Percentiles rank a stretch among this genome's conserved stretches.
Evolutionary conservation across 2,888 invertebrate species (phyloP).

Genomic region (Calameuta idolon): DNA sequence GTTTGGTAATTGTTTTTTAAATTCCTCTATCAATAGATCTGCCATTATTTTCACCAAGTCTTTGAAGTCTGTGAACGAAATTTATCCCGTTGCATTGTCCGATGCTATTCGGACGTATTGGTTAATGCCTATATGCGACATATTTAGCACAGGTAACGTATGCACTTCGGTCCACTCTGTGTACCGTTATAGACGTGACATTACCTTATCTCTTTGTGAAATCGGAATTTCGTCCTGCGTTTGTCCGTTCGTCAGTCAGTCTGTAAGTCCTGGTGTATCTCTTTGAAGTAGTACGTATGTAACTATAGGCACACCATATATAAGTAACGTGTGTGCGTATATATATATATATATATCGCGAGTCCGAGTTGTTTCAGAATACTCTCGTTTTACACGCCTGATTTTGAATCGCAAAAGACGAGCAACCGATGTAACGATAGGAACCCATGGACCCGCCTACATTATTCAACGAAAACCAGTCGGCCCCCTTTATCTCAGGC

Average conservation of each 20-base stretch:
- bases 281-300: background rate
- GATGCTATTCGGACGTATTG: background rate
- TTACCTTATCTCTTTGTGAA: conserved; percentile 50
- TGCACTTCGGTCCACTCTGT: conserved; percentile 23
- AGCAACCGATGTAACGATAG: conserved; percentile 35
- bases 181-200: conserved; percentile 48
- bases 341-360: background rate
- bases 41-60: background rate
- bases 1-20: background rate
- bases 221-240: conserved; percentile 42
- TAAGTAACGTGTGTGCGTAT: background rate
- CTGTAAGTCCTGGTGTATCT: conserved; percentile 34
- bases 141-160: background rate
- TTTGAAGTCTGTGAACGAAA: background rate
- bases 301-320: background rate
- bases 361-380: background rate
- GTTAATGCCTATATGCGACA: background rate
- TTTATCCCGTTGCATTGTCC: too few species aligned
- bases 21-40: background rate
- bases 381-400: conserved; percentile 18
- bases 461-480: conserved; percentile 36
- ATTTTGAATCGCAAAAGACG: conserved; percentile 40
- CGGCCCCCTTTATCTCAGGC: background rate
- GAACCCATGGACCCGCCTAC: conserved; percentile 34
- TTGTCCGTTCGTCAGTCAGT: conserved; percentile 46